Conservation (phyloP, 2,888 invertebrate species). For the Malacosoma neustria region DNA sequence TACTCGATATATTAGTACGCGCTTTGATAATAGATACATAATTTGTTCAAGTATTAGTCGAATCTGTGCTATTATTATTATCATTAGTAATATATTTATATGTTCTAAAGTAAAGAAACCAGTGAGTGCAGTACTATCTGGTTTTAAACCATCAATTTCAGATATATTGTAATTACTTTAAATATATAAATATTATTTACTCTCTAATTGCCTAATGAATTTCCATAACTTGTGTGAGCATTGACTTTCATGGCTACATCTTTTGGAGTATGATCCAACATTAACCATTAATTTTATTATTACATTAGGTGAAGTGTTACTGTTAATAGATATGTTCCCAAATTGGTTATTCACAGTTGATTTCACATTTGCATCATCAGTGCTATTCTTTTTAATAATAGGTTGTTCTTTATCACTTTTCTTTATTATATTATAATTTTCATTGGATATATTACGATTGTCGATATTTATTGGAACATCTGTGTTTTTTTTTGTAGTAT, state of each 20-base stretch:
- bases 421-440: too few relatives aligned
- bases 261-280: too few relatives aligned
- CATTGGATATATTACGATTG: too few relatives aligned
- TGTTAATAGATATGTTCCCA: too few relatives aligned
- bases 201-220: slow-evolving; percentile 32
- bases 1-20: too few relatives aligned
- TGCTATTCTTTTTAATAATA: background rate
- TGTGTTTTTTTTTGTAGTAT: too few relatives aligned
- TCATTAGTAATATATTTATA: slow-evolving; percentile 3
- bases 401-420: too few relatives aligned
- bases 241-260: slow-evolving; percentile 14
- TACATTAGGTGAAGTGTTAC: too few relatives aligned
- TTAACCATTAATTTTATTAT: too few relatives aligned
- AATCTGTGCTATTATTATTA: background rate
- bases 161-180: slow-evolving; percentile 21
- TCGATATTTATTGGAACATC: too few relatives aligned
- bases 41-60: background rate
- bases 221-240: slow-evolving; percentile 31
- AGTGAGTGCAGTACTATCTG: slow-evolving; percentile 11
- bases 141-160: slow-evolving; percentile 18
- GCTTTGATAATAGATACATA: background rate
- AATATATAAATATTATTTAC: slow-evolving; percentile 48
- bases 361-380: background rate
- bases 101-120: slow-evolving; percentile 12
- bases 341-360: too few relatives aligned